phyloP scores from a whole-genome alignment of 1,140 invertebrate genomes.

The Propsilocerus akamusi region DNA sequence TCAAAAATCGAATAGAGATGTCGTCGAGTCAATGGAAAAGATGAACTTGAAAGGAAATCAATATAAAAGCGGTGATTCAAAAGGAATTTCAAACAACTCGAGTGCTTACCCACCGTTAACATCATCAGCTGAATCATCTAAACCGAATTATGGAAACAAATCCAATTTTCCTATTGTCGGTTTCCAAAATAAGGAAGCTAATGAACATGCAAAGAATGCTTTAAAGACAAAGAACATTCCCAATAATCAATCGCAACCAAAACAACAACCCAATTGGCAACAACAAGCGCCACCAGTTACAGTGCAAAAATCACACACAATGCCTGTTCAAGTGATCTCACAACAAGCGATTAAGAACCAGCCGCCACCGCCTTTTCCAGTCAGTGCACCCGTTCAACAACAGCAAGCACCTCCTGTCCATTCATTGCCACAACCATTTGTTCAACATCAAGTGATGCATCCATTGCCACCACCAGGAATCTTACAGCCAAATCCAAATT shows the following conservation, averaged over 20 bases:
- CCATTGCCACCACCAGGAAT: not conserved
- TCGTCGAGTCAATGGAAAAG: not conserved
- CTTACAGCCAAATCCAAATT: not conserved
- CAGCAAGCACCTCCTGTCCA: not conserved
- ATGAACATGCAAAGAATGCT: conserved; percentile 34
- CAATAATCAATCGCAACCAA: not conserved
- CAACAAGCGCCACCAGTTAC: not conserved
- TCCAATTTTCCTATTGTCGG: conserved; percentile 24
- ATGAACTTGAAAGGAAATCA: not conserved
- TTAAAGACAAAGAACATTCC: conserved; percentile 18
- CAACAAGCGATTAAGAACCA: not conserved
- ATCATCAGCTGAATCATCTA: not conserved
- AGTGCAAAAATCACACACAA: not conserved
- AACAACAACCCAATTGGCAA: not conserved
- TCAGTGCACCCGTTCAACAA: not conserved
- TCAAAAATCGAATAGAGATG: not conserved
- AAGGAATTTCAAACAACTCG: not conserved
- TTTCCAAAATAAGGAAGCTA: conserved; percentile 35
- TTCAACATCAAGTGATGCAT: conserved; percentile 6
- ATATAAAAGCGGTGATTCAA: not conserved
- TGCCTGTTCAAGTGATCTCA: not conserved
- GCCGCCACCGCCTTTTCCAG: not conserved
- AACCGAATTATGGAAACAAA: not conserved
- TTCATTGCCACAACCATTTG: not conserved
- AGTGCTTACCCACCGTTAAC: not conserved